Conservation (phyloP, 2,797 vertebrate species). For the Scomberomorus guttatus region DNA sequence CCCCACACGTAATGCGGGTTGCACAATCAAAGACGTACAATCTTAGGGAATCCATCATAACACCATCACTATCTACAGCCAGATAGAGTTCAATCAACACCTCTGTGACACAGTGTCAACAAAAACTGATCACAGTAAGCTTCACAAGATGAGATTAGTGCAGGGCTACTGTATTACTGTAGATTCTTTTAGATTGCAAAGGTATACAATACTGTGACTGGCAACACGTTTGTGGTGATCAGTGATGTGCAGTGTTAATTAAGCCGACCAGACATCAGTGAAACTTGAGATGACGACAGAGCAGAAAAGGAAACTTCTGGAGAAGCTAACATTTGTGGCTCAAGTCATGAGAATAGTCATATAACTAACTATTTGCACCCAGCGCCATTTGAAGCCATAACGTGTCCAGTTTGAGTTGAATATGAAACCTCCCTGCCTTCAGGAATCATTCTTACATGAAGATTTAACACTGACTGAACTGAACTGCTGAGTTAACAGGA, state of each 20-base stretch:
- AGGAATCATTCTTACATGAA: not conserved
- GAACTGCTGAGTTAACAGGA: slow-evolving; percentile 6
- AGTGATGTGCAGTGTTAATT: not conserved
- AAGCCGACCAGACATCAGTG: not conserved
- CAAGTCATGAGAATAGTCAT: slow-evolving; percentile 9
- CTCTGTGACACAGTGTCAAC: not conserved
- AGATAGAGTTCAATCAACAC: not conserved
- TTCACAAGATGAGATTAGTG: no score
- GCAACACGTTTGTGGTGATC: not conserved
- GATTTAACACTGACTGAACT: not conserved
- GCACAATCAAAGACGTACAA: not conserved
- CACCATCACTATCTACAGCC: no score
- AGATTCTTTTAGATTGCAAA: not conserved
- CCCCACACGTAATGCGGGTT: not conserved
- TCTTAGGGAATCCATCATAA: no score
- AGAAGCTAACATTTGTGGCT: slow-evolving; percentile 1
- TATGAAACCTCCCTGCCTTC: not conserved
- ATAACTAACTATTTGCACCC: not conserved
- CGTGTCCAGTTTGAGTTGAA: not conserved
- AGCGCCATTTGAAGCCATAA: slow-evolving; percentile 1
- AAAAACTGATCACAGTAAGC: not conserved
- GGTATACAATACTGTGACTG: not conserved
- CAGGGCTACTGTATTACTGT: not conserved
- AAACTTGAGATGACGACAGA: slow-evolving; percentile 5
- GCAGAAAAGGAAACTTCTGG: not conserved